Evolutionary conservation across 2,113 vertebrate species (phyloP), one percentile per base, ranked within the genome.

Genomic region (Nothoprocta pentlandii): DNA sequence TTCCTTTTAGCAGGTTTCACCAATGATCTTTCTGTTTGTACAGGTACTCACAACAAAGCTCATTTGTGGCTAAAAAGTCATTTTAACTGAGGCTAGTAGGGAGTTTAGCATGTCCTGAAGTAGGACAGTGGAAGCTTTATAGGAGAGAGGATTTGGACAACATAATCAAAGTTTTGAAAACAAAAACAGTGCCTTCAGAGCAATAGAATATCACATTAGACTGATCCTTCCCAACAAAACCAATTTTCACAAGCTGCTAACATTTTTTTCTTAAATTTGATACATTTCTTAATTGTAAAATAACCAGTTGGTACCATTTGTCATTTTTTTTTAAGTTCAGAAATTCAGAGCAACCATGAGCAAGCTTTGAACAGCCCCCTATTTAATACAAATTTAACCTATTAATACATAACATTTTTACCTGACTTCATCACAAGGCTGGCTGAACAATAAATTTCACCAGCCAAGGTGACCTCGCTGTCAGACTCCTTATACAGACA

Each of bases 401-500:
- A 12, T 53, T 90, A 42, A 53, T 51, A 28, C 19, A 22, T 12
- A 63, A 61, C 0, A 1, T 12, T 80, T 62, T 70, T 87, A 76
- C 59, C 41, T 82, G 63, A 49, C n/a, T 92, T 44, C 71, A 2
- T 49, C 49, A 73, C 13, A 53, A 66, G 49, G n/a, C n/a, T 66
- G 53, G 9, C 67, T 92, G 84, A 92, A 61, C 36, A 66, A 30
- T 76, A 42, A 20, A 46, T 54, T 92, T 85, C 41, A 64, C 32
- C 39, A 42, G 59, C 53, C 49, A 89, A 93, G 84, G 80, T 94
- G 92, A 96, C 95, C 87, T 94, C 89, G 70, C 87, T 58, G 66
- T 62, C 34, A 89, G 78, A 62, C 58, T 89, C n/a, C 73, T 83
- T 87, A 16, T 19, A 80, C 22, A 85, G 84, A 84, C 91, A 96